A percentile compares a stretch with the other conserved stretches of the same genome.
phyloP scores from a whole-genome alignment of 1,140 invertebrate genomes.

The Rhyzopertha dominica region DNA sequence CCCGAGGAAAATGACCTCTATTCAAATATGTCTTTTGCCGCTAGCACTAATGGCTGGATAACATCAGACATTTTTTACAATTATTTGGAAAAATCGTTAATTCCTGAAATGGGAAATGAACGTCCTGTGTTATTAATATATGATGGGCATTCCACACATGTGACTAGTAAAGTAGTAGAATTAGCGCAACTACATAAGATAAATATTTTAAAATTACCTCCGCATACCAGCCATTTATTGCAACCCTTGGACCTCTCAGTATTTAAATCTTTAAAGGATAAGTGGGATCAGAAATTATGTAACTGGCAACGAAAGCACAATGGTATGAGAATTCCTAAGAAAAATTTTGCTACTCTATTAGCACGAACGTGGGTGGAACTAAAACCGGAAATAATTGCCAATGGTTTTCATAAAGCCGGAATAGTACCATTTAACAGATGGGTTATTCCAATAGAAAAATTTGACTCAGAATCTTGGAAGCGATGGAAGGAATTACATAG shows the following conservation, averaged over 20 bases:
- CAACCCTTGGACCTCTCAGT: slow-evolving; percentile 32
- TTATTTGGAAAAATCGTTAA: slow-evolving; percentile 38
- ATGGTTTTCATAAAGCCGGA: too few species aligned
- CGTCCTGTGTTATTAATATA: slow-evolving; percentile 37
- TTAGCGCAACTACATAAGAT: too few species aligned
- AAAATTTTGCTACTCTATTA: slow-evolving; percentile 8
- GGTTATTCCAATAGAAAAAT: too few species aligned
- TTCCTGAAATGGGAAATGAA: slow-evolving; percentile 23
- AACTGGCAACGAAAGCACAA: slow-evolving; percentile 12
- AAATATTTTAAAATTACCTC: slow-evolving; percentile 49
- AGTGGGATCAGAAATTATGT: slow-evolving; percentile 7
- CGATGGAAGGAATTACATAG: too few species aligned
- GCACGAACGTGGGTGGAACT: too few species aligned
- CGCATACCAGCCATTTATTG: slow-evolving; percentile 48
- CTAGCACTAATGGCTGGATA: slow-evolving; percentile 40
- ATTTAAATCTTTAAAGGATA: slow-evolving; percentile 12
- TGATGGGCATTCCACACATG: slow-evolving; percentile 40
- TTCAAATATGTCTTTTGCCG: too few species aligned
- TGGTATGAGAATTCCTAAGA: slow-evolving; percentile 10
- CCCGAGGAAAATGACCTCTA: slow-evolving; percentile 15
- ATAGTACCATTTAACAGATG: too few species aligned
- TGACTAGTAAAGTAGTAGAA: slow-evolving; percentile 32
- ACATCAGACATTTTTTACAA: slow-evolving; percentile 22
- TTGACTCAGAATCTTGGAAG: too few species aligned
- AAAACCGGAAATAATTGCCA: too few species aligned